Evolutionary conservation across 2,888 invertebrate genomes (phyloP), one percentile per base, ranked within the genome.

Genomic region (Aspidapion aeneum): DNA sequence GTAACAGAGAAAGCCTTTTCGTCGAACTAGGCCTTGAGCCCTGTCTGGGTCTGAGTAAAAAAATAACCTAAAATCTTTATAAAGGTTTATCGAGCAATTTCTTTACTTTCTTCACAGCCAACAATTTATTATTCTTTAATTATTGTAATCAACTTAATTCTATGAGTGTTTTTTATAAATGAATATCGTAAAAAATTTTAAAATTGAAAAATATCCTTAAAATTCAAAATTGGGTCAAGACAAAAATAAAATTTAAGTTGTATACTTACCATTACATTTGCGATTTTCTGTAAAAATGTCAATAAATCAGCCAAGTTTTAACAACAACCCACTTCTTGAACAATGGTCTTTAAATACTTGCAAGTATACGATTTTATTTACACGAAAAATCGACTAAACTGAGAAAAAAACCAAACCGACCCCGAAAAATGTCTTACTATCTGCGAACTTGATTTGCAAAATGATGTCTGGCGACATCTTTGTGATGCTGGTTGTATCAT

Each of bases 381-480:
- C 52, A 19, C 52, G 52, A 3, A 52, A 52, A 52, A n/a, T n/a
- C 52, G 52, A 52, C 3, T 9, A 17, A 9, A 19, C n/a, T 18
- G 18, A 52, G 17, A 9, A 17, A 52, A 17, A 52, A 52, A 5
- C 9, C 21, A 18, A 35, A 35, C 12, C 3, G 12, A 35, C 3
- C 35, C 3, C 35, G 12, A 3, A 35, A 35, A 35, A 35, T 35
- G n/a, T 35, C 35, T 7, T 12, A 3, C 12, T 35, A 3, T 12
- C 21, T 18, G 21, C 19, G 56, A n/a, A 18, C 21, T 21, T 7
- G n/a, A 21, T 56, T 56, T 18, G 69, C 69, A 61, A 69, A 69
- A 64, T 68, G 57, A 64, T 65, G 49, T 18, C 55, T 22, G 16
- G 61, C 68, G 61, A 61, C 69, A 69, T 69, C 69, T 68, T 61